phyloP scores from a whole-genome alignment of 92 coral and sea anemone species.

The Muricea muricata region DNA sequence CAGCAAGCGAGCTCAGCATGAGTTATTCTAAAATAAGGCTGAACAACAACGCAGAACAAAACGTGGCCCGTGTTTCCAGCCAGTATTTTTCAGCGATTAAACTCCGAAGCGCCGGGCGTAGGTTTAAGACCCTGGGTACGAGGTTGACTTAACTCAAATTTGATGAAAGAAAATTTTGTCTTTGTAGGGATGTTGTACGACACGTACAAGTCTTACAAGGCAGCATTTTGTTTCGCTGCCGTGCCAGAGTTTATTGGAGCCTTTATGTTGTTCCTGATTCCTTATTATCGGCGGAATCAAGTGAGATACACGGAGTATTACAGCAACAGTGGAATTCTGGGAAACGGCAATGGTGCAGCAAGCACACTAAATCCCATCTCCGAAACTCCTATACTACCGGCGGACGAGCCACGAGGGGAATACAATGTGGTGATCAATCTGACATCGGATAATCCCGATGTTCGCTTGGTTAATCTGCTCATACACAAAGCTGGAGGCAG shows the following conservation, averaged over 20 bases:
- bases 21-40: no score
- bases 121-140: no score
- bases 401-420: neutral
- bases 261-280: slow-evolving; percentile 3
- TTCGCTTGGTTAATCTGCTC: slow-evolving; percentile 8
- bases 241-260: slow-evolving; percentile 27
- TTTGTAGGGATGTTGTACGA: slow-evolving; percentile 36
- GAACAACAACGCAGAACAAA: no score
- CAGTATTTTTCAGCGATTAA: no score
- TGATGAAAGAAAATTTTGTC: neutral
- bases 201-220: slow-evolving; percentile 27
- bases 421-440: slow-evolving; percentile 34
- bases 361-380: slow-evolving; percentile 1
- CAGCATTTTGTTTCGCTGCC: slow-evolving; percentile 46
- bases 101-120: no score
- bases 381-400: neutral
- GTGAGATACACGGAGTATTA: neutral
- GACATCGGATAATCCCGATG: neutral
- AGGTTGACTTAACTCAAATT: no score
- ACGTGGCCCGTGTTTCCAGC: no score
- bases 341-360: neutral
- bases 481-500: neutral
- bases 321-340: slow-evolving; percentile 31
- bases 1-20: no score
- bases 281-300: slow-evolving; percentile 20